Base-by-base conservation (phyloP, 2,797 vertebrate species). In the Cheirogaleus major region DNA sequence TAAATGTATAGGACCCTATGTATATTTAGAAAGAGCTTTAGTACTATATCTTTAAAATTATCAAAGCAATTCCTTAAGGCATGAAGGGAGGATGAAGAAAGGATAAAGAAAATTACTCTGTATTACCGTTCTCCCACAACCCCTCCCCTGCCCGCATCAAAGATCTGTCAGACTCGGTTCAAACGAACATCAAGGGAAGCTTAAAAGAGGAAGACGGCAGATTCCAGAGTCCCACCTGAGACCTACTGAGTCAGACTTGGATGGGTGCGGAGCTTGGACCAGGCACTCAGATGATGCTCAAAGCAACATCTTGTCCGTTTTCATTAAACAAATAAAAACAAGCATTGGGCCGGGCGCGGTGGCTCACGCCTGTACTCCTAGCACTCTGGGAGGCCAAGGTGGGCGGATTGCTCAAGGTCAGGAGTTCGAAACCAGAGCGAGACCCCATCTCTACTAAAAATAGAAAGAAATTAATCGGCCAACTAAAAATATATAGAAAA, bases 11-110 rank as follows among this genome's bases (percentile, higher is more conserved):
- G 30, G 70, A 27, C 25, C 76, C 41, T 50, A 4, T 18, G 20
- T 85, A 32, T 61, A 45, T 94, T 93, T 91, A 91, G 67, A 95
- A 69, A 88, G 73, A 89, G 14, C 7, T 82, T 92, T 59, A 78
- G 61, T 81, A 35, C n/a, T 89, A 7, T 70, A 9, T 78, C 81
- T 80, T 96, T 52, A 48, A 65, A 89, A 91, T 89, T 91, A 81
- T 85, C 79, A 86, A 89, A 86, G 79, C 23, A 48, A n/a, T 82
- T 89, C 82, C 35, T 91, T 52, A 65, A 82, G 75, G 59, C 69
- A 61, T 22, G n/a, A 45, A 79, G 32, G 25, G 43, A 88, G 43
- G 45, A 57, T 75, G 45, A 15, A 22, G 30, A 70, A 20, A 76
- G 55, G 35, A 57, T 89, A 57, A 65, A 80, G 67, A 81, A 89